Evolutionary conservation across 2,113 vertebrate species (phyloP).

Genomic region (Amphilophus citrinellus): DNA sequence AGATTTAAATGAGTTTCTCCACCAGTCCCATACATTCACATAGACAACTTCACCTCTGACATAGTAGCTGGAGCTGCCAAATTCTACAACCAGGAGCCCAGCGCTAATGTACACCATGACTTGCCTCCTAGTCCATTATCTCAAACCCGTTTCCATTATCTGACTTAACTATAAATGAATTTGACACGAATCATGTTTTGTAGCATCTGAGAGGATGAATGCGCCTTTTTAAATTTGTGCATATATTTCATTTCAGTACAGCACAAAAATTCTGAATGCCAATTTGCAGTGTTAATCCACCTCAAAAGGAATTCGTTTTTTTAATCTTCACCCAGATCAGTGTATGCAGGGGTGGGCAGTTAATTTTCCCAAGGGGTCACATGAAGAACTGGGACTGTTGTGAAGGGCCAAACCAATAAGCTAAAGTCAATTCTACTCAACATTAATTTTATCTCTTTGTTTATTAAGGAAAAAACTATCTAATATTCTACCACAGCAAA

Average conservation of each 20-base stretch:
- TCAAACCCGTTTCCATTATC: not conserved
- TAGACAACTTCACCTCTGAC: not conserved
- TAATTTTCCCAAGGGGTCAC: not conserved
- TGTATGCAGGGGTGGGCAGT: not conserved
- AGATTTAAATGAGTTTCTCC: too few species aligned
- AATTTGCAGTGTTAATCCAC: not conserved
- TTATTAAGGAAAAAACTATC: too few species aligned
- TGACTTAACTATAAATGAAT: not conserved
- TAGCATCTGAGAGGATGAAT: not conserved
- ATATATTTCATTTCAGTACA: not conserved
- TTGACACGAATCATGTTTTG: not conserved
- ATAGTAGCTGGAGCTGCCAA: not conserved
- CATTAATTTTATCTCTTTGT: too few species aligned
- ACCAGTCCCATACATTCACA: too few species aligned
- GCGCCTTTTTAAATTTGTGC: not conserved
- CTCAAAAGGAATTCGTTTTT: not conserved
- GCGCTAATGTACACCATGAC: not conserved
- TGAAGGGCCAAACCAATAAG: too few species aligned
- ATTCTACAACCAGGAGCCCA: conserved; percentile 18
- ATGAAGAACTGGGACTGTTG: not conserved
- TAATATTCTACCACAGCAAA: not conserved
- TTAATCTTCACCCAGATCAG: not conserved
- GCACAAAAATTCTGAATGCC: not conserved
- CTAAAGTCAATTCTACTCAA: too few species aligned
- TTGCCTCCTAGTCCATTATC: not conserved